These are phyloP conservation scores for Xerus inauris DNA, from an alignment of 2,113 vertebrate genomes.

Conservation along the genomic window DNA sequence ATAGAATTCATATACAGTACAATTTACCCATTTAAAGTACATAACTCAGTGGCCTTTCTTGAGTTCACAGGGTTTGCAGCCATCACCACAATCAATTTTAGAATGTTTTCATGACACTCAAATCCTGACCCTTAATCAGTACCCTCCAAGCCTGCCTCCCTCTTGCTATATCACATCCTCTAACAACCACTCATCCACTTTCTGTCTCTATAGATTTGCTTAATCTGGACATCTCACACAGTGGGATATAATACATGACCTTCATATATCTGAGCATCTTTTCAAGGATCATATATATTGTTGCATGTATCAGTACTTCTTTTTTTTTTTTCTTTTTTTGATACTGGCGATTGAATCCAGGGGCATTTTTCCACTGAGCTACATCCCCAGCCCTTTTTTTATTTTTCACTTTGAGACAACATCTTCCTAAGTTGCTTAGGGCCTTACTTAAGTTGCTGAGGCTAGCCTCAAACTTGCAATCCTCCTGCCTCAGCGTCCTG, in stretches of 20 bases:
- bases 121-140: background rate
- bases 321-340: no score
- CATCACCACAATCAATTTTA: background rate
- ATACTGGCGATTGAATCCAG: no score
- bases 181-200: background rate
- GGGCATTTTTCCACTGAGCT: no score
- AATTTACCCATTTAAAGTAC: background rate
- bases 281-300: background rate
- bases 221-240: no score
- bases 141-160: background rate
- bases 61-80: background rate
- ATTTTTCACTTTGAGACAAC: no score
- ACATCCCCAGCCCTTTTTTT: no score
- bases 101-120: background rate
- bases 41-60: background rate
- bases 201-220: background rate
- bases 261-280: background rate
- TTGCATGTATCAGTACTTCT: background rate
- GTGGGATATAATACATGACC: background rate
- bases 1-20: background rate
- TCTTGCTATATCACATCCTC: background rate
- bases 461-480: no score
- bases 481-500: no score
- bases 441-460: no score
- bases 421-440: no score